Conservation (phyloP, 2,888 invertebrate genomes). For the Smittia sp. region DNA sequence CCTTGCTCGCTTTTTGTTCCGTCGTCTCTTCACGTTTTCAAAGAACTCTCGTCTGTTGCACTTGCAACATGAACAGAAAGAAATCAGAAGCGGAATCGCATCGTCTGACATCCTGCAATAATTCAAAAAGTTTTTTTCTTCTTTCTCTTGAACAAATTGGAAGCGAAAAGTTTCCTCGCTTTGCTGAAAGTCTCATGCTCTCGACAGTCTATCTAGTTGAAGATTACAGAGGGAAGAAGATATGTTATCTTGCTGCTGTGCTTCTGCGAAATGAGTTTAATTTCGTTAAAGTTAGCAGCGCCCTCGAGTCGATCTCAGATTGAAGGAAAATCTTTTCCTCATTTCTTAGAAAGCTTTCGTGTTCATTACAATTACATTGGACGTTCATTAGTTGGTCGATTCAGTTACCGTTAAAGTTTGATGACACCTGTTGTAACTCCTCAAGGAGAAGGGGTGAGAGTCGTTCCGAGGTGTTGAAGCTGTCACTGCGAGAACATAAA, state of each 20-base stretch:
- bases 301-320: neutral
- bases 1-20: neutral
- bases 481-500: neutral
- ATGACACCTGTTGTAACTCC: neutral
- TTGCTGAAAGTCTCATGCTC: no score
- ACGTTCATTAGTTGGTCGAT: neutral
- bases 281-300: no score
- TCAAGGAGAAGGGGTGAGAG: neutral
- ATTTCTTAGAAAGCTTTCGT: neutral
- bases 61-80: neutral
- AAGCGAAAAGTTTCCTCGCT: neutral
- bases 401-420: neutral
- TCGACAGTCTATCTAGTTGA: no score
- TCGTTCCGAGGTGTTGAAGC: neutral
- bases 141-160: neutral
- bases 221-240: no score
- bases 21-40: no score
- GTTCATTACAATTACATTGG: neutral
- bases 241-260: neutral
- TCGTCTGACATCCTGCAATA: slow-evolving; percentile 5
- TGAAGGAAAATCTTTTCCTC: neutral
- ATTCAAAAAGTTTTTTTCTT: neutral
- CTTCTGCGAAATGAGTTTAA: no score
- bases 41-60: neutral
- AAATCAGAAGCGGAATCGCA: slow-evolving; percentile 1